Percentiles rank a stretch among this genome's conserved stretches.
Conservation (phyloP, 1,140 invertebrate species). For the Diprion similis region DNA sequence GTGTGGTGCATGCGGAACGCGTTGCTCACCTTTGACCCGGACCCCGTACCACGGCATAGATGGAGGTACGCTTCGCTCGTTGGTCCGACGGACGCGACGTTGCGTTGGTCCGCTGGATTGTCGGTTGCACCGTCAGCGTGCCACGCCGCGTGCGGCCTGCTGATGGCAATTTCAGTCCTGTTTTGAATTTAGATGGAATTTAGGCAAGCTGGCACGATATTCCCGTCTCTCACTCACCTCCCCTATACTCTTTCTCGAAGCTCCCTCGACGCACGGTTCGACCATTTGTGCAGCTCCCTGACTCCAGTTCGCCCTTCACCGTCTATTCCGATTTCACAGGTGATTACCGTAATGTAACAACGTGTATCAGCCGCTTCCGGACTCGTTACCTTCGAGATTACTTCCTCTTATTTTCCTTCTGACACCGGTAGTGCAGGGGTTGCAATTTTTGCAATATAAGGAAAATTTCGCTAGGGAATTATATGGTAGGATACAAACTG, state of each 20-base stretch:
- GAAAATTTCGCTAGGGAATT: no score
- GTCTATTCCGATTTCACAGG: background rate
- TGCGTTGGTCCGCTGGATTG: background rate
- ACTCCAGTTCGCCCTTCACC: background rate
- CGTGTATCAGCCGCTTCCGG: background rate
- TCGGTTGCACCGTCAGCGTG: background rate
- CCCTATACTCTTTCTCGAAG: background rate
- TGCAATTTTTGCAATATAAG: no score
- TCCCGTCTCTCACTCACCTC: slow-evolving; percentile 19
- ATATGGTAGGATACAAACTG: no score
- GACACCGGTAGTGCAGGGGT: no score
- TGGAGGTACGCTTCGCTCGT: background rate
- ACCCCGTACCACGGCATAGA: background rate
- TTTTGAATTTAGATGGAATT: slow-evolving; percentile 54
- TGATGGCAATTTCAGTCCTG: slow-evolving; percentile 45
- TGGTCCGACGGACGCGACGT: background rate
- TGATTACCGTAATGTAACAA: background rate
- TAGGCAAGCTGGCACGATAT: slow-evolving; percentile 46
- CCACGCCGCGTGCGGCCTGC: slow-evolving; percentile 23
- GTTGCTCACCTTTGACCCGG: slow-evolving; percentile 4
- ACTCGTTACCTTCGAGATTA: background rate
- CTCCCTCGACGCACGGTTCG: no score
- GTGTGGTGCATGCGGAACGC: background rate
- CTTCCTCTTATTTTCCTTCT: background rate
- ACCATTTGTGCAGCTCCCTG: background rate